Conservation (phyloP, 1,140 invertebrate species). For the Anastrepha obliqua region DNA sequence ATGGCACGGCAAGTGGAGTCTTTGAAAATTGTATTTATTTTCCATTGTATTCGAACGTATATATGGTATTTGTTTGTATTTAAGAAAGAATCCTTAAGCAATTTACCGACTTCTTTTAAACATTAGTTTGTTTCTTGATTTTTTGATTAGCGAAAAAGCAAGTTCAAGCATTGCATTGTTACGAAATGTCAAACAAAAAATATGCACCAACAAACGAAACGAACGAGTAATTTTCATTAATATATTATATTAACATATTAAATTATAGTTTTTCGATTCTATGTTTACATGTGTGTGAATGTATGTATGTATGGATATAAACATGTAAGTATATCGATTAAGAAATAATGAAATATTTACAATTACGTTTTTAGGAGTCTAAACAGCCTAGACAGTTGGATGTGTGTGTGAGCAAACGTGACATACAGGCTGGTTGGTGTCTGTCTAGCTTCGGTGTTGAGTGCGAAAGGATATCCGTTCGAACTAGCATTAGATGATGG, state of each 20-base stretch:
- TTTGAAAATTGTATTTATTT: background rate
- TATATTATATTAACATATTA: background rate
- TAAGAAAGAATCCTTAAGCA: background rate
- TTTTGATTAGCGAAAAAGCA: conserved; percentile 27
- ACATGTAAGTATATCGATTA: no score
- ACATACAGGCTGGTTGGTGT: conserved; percentile 24
- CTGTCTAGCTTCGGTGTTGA: background rate
- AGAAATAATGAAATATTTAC: conserved; percentile 40
- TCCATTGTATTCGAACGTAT: background rate
- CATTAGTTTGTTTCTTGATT: background rate
- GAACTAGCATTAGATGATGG: conserved; percentile 54
- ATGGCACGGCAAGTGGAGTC: background rate
- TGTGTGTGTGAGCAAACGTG: conserved; percentile 18
- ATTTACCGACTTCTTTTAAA: background rate
- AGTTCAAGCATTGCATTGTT: conserved; percentile 18
- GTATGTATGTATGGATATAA: background rate
- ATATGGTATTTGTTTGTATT: background rate
- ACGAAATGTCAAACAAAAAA: background rate
- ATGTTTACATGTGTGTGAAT: background rate
- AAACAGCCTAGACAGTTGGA: background rate
- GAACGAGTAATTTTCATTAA: background rate
- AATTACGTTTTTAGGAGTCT: conserved; percentile 12
- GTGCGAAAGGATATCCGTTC: conserved; percentile 28
- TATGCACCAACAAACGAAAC: conserved; percentile 30
- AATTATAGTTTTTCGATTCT: background rate